Evolutionary conservation across 2,113 vertebrate genomes (phyloP), one percentile per base, ranked within the genome.

Genomic region (Dinomys branickii): DNA sequence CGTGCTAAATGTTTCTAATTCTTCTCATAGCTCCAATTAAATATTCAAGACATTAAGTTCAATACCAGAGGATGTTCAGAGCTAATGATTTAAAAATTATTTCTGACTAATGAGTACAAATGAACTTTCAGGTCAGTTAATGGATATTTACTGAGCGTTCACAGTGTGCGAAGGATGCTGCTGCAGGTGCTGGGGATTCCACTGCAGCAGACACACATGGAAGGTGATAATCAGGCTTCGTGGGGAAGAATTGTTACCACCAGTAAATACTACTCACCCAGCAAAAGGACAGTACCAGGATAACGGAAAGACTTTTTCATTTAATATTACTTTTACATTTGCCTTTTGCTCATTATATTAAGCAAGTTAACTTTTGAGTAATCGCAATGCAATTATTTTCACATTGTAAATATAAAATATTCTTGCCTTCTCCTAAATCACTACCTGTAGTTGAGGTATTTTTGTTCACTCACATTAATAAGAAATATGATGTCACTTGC

Each of bases 111-210:
- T 81, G 89, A 91, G 44, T 90, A 90, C 54, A 88, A 95, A 94
- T 96, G 88, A 97, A 82, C 90, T 91, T 19, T 71, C 54, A 91
- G 93, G 95, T 93, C 91, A 95, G 69, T 87, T 90, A 92, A 92
- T 88, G 94, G 78, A 65, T 94, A 85, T 88, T 97, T 96, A 77
- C 58, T 85, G 81, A 47, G 75, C n/a, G 38, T 84, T 89, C 88
- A 35, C 26, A 41, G 24, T 84, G 19, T 78, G 44, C 28, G 38
- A 20, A 35, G 10, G 63, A 59, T 5, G 59, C 13, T 47, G 7
- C 4, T 56, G 19, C 80, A 38, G 28, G 38, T 85, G 17, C 9
- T n/a, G 28, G 73, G n/a, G 47, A 44, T 8, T 93, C 9, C 1
- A 14, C 35, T 67, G 50, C 56, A 22, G 65, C 0, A 71, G 24